Evolutionary conservation across 2,113 vertebrate species (phyloP).

Genomic region (Gymnorhina tibicen): DNA sequence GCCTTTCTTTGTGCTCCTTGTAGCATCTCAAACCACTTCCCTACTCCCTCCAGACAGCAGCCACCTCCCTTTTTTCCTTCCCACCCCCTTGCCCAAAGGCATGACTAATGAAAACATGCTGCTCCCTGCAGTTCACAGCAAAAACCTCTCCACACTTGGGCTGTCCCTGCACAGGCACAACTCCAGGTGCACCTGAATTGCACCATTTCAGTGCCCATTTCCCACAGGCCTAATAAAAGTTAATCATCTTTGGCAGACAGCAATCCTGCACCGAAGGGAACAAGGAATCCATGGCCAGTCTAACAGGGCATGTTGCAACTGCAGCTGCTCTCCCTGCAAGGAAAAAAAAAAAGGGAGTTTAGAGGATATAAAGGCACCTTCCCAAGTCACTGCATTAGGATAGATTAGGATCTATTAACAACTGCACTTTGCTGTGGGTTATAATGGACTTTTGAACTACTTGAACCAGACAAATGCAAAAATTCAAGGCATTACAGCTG

Average conservation of each 20-base stretch:
- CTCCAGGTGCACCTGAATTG: not conserved
- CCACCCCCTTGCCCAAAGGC: not conserved
- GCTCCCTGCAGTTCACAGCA: not conserved
- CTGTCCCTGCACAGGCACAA: not conserved
- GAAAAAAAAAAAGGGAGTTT: not conserved
- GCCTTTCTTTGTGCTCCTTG: not conserved
- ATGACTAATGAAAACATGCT: not conserved
- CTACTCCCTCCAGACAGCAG: not conserved
- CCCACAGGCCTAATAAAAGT: not conserved
- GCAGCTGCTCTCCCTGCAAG: slow-evolving; percentile 52
- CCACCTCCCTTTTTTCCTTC: not conserved
- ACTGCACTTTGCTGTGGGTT: not conserved
- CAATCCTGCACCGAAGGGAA: not conserved
- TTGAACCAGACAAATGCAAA: not conserved
- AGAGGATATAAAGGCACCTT: not conserved
- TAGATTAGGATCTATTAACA: not conserved
- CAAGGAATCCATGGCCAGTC: slow-evolving; percentile 28
- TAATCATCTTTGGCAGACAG: slow-evolving; percentile 39
- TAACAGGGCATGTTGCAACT: slow-evolving; percentile 1
- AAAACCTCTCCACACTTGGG: not conserved
- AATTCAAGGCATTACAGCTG: not conserved
- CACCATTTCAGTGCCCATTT: not conserved
- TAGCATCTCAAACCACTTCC: not conserved
- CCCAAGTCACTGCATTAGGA: not conserved
- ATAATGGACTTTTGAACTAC: not conserved